Conservation (phyloP, 2,888 invertebrate species). For the Andricus quercusramuli region DNA sequence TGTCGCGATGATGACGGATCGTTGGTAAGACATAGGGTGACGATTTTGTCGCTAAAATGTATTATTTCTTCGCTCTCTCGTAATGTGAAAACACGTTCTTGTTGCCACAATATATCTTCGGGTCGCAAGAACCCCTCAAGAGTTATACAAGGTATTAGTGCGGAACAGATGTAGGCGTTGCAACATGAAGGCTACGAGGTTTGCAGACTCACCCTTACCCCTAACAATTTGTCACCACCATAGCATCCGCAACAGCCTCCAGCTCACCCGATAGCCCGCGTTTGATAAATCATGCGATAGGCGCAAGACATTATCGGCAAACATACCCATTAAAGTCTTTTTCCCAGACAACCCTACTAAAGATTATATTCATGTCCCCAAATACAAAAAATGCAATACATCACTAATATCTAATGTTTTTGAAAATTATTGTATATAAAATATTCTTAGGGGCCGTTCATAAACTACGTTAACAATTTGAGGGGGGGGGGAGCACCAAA, state of each 20-base stretch:
- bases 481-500: too few relatives aligned
- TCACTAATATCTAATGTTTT: background rate
- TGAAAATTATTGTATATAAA: too few relatives aligned
- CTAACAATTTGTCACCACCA: slow-evolving; percentile 70
- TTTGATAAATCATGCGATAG: slow-evolving; percentile 76
- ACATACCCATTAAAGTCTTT: slow-evolving; percentile 23
- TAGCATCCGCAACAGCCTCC: slow-evolving; percentile 57
- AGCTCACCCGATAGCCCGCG: slow-evolving; percentile 65
- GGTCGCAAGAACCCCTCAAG: slow-evolving; percentile 59
- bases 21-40: background rate
- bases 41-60: slow-evolving; percentile 41
- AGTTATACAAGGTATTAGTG: slow-evolving; percentile 71
- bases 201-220: slow-evolving; percentile 62
- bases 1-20: slow-evolving; percentile 34
- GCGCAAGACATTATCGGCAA: slow-evolving; percentile 68
- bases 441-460: too few relatives aligned
- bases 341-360: background rate
- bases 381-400: background rate
- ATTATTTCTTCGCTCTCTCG: slow-evolving; percentile 57
- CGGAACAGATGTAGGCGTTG: slow-evolving; percentile 71
- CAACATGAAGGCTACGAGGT: slow-evolving; percentile 54
- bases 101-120: slow-evolving; percentile 48
- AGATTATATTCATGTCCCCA: background rate
- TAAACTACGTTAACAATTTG: too few relatives aligned
- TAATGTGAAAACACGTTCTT: slow-evolving; percentile 56